Evolutionary conservation across 2,888 invertebrate genomes (phyloP).

Genomic region (Megastigmus dorsalis): DNA sequence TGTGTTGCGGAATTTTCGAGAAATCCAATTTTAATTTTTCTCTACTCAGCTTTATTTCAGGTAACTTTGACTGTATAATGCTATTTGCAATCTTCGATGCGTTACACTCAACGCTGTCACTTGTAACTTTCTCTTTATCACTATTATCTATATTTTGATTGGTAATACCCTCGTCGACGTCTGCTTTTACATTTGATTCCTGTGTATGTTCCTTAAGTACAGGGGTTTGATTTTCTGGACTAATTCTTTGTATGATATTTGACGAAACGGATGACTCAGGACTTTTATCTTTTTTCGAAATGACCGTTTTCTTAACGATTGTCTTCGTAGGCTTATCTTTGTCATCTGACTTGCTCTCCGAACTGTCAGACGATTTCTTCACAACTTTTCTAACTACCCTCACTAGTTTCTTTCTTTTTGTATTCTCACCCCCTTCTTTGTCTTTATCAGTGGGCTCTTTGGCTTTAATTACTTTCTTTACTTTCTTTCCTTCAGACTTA

Average conservation of each 20-base stretch:
- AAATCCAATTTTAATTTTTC: slow-evolving; percentile 68
- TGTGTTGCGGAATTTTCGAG: slow-evolving; percentile 70
- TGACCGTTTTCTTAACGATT: slow-evolving; percentile 46
- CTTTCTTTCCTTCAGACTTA: slow-evolving; percentile 61
- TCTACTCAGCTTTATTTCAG: slow-evolving; percentile 58
- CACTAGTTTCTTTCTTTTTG: slow-evolving; percentile 67
- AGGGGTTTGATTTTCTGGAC: slow-evolving; percentile 1
- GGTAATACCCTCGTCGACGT: neutral
- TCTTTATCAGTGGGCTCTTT: slow-evolving; percentile 57
- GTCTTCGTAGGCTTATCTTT: slow-evolving; percentile 59
- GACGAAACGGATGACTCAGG: neutral
- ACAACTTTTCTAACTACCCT: slow-evolving; percentile 67
- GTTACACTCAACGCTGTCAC: neutral
- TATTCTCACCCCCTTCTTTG: slow-evolving; percentile 59
- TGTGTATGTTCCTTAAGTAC: neutral
- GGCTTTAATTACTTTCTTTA: slow-evolving; percentile 58
- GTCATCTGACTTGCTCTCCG: slow-evolving; percentile 63
- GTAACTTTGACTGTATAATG: neutral
- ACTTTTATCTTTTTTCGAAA: slow-evolving; percentile 13
- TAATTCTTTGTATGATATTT: neutral
- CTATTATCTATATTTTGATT: neutral
- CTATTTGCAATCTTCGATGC: neutral
- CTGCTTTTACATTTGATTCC: neutral
- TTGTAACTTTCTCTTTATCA: neutral
- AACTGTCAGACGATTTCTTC: slow-evolving; percentile 65